Percentiles rank a stretch among this genome's conserved stretches.
These are phyloP conservation scores for Eudyptes chrysolophus DNA, from an alignment of 2,113 vertebrate species.

Conservation along the genomic window DNA sequence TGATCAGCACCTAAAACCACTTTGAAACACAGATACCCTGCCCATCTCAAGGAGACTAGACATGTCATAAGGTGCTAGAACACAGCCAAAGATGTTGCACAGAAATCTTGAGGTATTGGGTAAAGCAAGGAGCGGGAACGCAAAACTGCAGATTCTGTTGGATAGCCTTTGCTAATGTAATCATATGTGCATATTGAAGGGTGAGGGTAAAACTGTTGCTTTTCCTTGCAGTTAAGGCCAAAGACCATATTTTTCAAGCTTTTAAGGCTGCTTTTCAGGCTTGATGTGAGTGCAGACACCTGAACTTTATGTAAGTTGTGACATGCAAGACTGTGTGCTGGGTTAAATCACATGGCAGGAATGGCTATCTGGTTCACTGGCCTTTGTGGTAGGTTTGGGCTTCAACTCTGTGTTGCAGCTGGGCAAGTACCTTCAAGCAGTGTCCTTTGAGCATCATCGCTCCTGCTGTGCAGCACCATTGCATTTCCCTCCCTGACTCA, in stretches of 20 bases:
- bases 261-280: neutral
- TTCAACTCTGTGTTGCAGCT: conserved; percentile 14
- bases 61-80: neutral
- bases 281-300: neutral
- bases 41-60: neutral
- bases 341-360: neutral
- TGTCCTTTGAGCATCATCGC: neutral
- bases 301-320: neutral
- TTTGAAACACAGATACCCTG: neutral
- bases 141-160: neutral
- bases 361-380: neutral
- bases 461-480: neutral
- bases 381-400: neutral
- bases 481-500: neutral
- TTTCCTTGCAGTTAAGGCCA: neutral
- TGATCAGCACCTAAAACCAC: neutral
- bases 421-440: neutral
- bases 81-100: neutral
- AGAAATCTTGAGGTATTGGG: neutral
- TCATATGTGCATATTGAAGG: neutral
- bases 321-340: neutral
- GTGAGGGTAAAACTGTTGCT: neutral
- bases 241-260: neutral
- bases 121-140: neutral
- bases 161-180: neutral